Percentiles rank a stretch among this genome's conserved stretches.
Conservation (phyloP, 2,888 invertebrate species). For the Salpingus planirostris region DNA sequence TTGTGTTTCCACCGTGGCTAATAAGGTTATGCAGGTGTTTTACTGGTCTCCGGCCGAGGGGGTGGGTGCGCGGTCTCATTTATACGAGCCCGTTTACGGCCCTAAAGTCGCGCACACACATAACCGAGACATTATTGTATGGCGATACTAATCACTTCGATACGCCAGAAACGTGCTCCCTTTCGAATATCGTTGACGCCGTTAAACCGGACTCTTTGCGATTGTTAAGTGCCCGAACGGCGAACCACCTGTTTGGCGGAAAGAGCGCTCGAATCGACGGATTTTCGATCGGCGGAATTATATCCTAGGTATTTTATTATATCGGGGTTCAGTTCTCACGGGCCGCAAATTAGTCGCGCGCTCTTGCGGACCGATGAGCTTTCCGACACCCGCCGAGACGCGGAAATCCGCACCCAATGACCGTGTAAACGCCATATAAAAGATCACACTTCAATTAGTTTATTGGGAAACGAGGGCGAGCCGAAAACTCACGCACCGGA, state of each 20-base stretch:
- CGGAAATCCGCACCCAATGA: conserved; percentile 29
- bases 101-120: conserved; percentile 9
- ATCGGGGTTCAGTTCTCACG: conserved; percentile 32
- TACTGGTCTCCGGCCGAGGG: too few species aligned
- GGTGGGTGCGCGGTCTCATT: too few species aligned
- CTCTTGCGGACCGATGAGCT: conserved; percentile 37
- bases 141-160: conserved; percentile 17
- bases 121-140: conserved; percentile 15
- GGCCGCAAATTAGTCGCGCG: conserved; percentile 25
- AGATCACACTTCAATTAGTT: conserved; percentile 35
- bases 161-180: conserved; percentile 17
- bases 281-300: too few species aligned
- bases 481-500: too few species aligned
- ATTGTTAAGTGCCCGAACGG: too few species aligned
- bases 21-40: conserved; percentile 17
- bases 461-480: conserved; percentile 23
- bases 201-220: too few species aligned
- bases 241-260: too few species aligned
- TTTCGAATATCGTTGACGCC: conserved; percentile 15
- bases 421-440: conserved; percentile 29
- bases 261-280: too few species aligned
- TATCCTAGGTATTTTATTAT: too few species aligned
- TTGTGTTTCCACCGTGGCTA: conserved; percentile 16
- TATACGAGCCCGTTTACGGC: conserved; percentile 12
- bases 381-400: conserved; percentile 33